These are phyloP conservation scores for Semaprochilodus insignis DNA, from an alignment of 2,797 vertebrate species.

Conservation along the genomic window DNA sequence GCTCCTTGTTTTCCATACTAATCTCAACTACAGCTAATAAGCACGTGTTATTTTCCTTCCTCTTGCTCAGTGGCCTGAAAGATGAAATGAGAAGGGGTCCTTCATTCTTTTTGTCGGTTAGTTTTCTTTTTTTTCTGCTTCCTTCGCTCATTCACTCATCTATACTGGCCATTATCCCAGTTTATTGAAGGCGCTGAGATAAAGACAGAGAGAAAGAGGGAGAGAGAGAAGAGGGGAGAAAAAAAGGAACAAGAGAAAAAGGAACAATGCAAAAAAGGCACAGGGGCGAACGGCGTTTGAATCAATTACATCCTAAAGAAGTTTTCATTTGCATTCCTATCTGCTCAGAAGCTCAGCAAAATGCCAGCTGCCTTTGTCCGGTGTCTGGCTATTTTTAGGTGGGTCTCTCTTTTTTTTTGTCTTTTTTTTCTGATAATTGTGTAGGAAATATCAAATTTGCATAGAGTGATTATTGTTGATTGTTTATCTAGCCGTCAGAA, in stretches of 20 bases:
- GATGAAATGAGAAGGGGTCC: slow-evolving; percentile 72
- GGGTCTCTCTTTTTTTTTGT: slow-evolving; percentile 55
- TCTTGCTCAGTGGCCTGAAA: slow-evolving; percentile 55
- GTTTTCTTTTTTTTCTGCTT: slow-evolving; percentile 34
- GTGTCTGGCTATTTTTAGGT: slow-evolving; percentile 96
- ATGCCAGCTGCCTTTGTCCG: slow-evolving; percentile 97
- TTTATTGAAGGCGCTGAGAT: slow-evolving; percentile 78
- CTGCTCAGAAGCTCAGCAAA: slow-evolving; percentile 83
- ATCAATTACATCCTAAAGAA: slow-evolving; percentile 86
- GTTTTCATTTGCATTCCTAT: slow-evolving; percentile 85
- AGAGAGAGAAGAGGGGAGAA: slow-evolving; percentile 46
- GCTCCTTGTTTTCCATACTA: slow-evolving; percentile 43
- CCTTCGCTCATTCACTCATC: slow-evolving; percentile 74
- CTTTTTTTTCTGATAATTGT: slow-evolving; percentile 86
- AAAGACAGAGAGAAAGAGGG: slow-evolving; percentile 65
- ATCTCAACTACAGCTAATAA: slow-evolving; percentile 70
- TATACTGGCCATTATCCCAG: slow-evolving; percentile 78
- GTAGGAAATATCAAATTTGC: slow-evolving; percentile 99
- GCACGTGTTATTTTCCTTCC: slow-evolving; percentile 62
- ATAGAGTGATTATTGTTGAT: slow-evolving; percentile 99
- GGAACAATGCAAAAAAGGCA: slow-evolving; percentile 74
- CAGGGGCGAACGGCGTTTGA: slow-evolving; percentile 73
- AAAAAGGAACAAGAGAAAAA: slow-evolving; percentile 63
- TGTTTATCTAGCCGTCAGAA: slow-evolving; percentile 99
- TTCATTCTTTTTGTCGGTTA: slow-evolving; percentile 49